These are phyloP conservation scores for Hormaphis cornu DNA, from an alignment of 1,140 invertebrate species.

Conservation along the genomic window DNA sequence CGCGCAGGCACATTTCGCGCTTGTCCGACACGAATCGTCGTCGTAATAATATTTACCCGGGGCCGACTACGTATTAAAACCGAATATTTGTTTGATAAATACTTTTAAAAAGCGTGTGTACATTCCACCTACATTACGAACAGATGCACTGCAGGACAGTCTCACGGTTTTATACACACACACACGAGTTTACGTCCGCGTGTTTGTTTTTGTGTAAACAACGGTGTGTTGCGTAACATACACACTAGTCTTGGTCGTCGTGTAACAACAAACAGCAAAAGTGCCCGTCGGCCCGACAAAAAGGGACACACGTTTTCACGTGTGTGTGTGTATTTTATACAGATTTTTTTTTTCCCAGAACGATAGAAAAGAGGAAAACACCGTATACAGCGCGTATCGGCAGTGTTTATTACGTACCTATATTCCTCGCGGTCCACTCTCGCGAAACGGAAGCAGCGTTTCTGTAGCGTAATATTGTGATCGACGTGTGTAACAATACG, in stretches of 20 bases:
- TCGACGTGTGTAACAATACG: too few relatives aligned
- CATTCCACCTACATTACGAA: too few relatives aligned
- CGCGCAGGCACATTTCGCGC: too few relatives aligned
- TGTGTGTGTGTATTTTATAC: neutral
- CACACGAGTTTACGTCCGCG: neutral
- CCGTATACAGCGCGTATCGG: too few relatives aligned
- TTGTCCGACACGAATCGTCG: too few relatives aligned
- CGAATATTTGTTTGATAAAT: too few relatives aligned
- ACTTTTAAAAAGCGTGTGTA: too few relatives aligned
- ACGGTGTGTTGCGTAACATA: slow-evolving; percentile 2
- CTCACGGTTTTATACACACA: neutral
- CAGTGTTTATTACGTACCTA: too few relatives aligned
- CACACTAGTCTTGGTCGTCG: neutral
- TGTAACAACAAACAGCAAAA: too few relatives aligned
- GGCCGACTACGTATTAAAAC: too few relatives aligned
- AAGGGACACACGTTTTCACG: neutral
- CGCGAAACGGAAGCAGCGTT: slow-evolving; percentile 14
- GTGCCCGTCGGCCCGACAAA: neutral
- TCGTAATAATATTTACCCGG: too few relatives aligned
- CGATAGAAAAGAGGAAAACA: neutral
- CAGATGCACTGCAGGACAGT: neutral
- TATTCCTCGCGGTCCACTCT: neutral
- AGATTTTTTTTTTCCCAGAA: neutral
- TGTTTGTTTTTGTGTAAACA: neutral
- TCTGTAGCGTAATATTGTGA: neutral